A percentile compares a stretch with the other conserved stretches of the same genome.
These are phyloP conservation scores for Cistogaster globosa DNA, from an alignment of 2,888 invertebrate species.

Conservation along the genomic window DNA sequence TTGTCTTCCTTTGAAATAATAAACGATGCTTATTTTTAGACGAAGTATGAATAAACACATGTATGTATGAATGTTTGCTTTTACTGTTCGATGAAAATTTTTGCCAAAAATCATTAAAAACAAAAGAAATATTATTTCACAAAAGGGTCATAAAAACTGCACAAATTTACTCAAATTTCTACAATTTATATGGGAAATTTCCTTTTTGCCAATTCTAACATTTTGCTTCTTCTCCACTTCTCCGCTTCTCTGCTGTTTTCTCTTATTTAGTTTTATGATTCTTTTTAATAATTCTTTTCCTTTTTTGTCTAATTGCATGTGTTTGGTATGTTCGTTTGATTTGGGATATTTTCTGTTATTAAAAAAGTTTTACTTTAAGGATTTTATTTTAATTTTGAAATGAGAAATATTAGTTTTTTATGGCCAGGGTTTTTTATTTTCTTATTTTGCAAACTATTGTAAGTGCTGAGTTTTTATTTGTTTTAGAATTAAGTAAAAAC, in stretches of 20 bases:
- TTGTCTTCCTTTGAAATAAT: conserved; percentile 37
- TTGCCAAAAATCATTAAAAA: conserved; percentile 72
- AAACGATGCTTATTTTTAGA: conserved; percentile 32
- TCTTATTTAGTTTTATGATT: conserved; percentile 56
- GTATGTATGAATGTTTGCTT: background rate
- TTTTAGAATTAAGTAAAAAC: conserved; percentile 43
- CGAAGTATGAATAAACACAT: background rate
- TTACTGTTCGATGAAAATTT: conserved; percentile 54
- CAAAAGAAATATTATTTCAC: conserved; percentile 67
- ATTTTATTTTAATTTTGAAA: conserved; percentile 68
- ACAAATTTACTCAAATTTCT: conserved; percentile 72
- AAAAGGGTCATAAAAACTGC: conserved; percentile 71
- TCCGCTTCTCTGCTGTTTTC: conserved; percentile 14
- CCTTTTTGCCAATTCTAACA: conserved; percentile 30
- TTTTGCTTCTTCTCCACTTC: conserved; percentile 4
- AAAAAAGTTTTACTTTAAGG: conserved; percentile 70
- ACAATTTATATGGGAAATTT: conserved; percentile 69
- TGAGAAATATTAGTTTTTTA: conserved; percentile 67
- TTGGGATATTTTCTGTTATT: conserved; percentile 61
- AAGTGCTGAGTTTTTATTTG: conserved; percentile 23
- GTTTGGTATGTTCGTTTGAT: conserved; percentile 27
- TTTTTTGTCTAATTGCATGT: conserved; percentile 30
- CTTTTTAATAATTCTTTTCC: conserved; percentile 33
- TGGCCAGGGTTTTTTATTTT: conserved; percentile 27
- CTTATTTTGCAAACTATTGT: conserved; percentile 8